Base-by-base conservation (phyloP, 2,888 invertebrate species). In the Drosophila austrosaltans region DNA sequence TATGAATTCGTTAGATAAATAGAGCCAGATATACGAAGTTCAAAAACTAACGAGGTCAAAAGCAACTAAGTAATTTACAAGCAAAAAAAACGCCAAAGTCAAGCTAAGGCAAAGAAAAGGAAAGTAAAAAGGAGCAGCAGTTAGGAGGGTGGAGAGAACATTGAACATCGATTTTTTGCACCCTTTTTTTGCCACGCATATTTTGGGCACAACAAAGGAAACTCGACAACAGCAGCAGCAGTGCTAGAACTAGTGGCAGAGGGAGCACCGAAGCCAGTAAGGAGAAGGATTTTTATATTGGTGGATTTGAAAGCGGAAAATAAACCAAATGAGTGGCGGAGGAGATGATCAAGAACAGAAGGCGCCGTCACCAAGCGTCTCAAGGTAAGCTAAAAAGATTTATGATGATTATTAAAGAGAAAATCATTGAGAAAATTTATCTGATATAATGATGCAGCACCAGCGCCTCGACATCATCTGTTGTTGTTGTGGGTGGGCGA, bases 121-220 rank as follows among this genome's bases (percentile, higher is more conserved):
- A 30, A 53, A 39, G 53, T 16, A 59, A 53, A 53, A 65, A 56
- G 32, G 48, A 60, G 53, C 63, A 58, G 56, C 40, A 28, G 73
- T 63, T 64, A 42, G 62, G 63, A 53, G 66, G 60, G 69, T 83
- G 75, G 72, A 84, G 82, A 86, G 82, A 86, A 87, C 79, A 48
- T 48, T 85, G 77, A 79, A 82, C 80, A 81, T 82, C 82, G 82
- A 82, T 82, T 87, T 86, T 86, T 89, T 81, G 75, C 78, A 78
- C 78, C 77, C 82, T 81, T 87, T 87, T 78, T 71, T 58, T 56
- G 69, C 57, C 57, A 57, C 57, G 39, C 36, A 57, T 66, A 44
- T 58, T 65, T 54, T 63, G 58, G 44, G 68, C 78, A 75, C 68
- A 78, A 82, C 87, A 85, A 77, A 83, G 72, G 58, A 59, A 30